A percentile compares a stretch with the other conserved stretches of the same genome.
phyloP scores from a whole-genome alignment of 2,113 vertebrate genomes.

The Brachirus orientalis region DNA sequence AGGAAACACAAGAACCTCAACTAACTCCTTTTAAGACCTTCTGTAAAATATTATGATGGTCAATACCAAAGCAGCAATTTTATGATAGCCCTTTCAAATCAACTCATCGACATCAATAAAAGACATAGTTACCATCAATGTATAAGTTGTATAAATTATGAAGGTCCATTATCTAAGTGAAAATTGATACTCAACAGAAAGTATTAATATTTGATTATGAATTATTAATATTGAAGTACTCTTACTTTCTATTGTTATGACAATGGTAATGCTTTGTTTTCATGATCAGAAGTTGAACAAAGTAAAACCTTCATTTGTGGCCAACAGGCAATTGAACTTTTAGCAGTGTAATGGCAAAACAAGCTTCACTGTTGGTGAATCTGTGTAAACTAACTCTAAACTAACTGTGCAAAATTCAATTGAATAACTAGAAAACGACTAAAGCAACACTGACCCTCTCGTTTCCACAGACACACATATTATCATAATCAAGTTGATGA shows the following conservation, averaged over 20 bases:
- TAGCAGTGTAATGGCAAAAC: conserved; percentile 1
- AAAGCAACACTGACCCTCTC: conserved; percentile 26
- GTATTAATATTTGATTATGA: not conserved
- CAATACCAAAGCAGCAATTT: not conserved
- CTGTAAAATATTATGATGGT: not conserved
- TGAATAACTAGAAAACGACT: too few relatives aligned
- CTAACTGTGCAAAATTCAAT: too few relatives aligned
- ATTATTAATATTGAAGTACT: too few relatives aligned
- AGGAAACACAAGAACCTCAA: not conserved
- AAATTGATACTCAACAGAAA: not conserved
- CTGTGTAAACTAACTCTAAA: too few relatives aligned
- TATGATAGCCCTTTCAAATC: too few relatives aligned
- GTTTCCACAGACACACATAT: conserved; percentile 41
- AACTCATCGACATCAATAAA: too few relatives aligned
- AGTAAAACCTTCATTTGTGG: conserved; percentile 1
- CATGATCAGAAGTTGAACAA: conserved; percentile 5
- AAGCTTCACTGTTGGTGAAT: not conserved
- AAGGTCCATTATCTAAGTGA: not conserved
- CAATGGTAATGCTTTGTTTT: conserved; percentile 1
- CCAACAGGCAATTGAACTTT: conserved; percentile 20
- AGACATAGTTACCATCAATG: too few relatives aligned
- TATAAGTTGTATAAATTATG: not conserved
- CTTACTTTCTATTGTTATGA: conserved; percentile 1
- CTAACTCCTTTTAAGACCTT: not conserved
- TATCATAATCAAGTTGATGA: conserved; percentile 60